These are phyloP conservation scores for Metaphire vulgaris DNA, from an alignment of 1,140 invertebrate species.

Conservation along the genomic window DNA sequence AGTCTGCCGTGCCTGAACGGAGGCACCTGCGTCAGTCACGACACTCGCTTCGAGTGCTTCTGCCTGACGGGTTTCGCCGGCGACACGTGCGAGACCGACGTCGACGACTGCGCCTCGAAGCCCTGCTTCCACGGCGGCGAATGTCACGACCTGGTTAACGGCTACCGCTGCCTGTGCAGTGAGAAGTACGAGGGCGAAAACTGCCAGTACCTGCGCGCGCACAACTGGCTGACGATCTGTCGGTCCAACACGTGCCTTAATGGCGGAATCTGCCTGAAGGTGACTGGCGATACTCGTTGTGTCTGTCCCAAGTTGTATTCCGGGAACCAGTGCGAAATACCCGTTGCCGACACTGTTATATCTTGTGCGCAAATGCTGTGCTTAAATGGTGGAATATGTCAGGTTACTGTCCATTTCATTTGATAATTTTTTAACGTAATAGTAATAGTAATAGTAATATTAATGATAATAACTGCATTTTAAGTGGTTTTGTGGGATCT, in stretches of 20 bases:
- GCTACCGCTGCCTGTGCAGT: constrained; percentile 35
- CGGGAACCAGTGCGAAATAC: not conserved
- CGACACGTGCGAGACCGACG: constrained; percentile 35
- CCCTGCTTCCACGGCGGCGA: constrained; percentile 31
- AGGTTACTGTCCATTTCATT: too few relatives aligned
- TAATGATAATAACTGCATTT: too few relatives aligned
- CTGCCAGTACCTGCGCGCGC: constrained; percentile 13
- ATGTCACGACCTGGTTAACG: constrained; percentile 8
- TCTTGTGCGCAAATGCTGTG: not conserved
- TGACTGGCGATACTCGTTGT: not conserved
- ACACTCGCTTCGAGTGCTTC: constrained; percentile 40
- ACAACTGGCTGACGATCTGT: not conserved
- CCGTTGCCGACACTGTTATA: not conserved
- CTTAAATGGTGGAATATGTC: not conserved
- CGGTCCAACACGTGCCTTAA: not conserved
- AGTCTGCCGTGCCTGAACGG: constrained; percentile 63
- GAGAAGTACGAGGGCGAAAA: constrained; percentile 33
- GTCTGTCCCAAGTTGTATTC: not conserved
- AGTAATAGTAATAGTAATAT: too few relatives aligned
- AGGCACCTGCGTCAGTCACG: constrained; percentile 60
- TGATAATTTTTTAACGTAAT: too few relatives aligned
- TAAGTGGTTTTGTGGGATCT: too few relatives aligned
- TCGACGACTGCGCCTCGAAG: constrained; percentile 31
- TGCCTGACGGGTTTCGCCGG: constrained; percentile 43
- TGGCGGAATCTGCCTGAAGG: not conserved